Evolutionary conservation across 2,113 vertebrate genomes (phyloP), one percentile per base, ranked within the genome.

Genomic region (Cottus gobio): DNA sequence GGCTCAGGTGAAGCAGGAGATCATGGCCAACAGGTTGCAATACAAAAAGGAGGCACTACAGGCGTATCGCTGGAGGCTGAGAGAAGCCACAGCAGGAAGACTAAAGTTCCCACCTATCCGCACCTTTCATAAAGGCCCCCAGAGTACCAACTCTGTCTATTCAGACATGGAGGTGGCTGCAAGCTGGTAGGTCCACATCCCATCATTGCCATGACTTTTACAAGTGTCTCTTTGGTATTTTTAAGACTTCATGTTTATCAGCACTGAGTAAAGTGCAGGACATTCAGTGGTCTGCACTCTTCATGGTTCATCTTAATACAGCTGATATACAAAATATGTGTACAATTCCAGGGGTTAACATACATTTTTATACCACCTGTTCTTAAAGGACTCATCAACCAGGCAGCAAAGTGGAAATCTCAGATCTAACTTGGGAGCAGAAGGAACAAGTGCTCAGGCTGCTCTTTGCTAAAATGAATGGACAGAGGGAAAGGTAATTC

Each of bases 401-500:
- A 54, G 87, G 82, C 57, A 86, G 88, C 82, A 93, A 95, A 74
- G 92, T 96, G 42, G 93, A 92, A 91, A 94, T 98, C 81, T 91
- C 93, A 65, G 95, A 97, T 57, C 87, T 98, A 67, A 97, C 95
- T 30, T 97, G 96, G 97, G 96, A 97, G 75, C 95, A 98, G 91
- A 98, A 96, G 89, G 96, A 99, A 72, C 91, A 83, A 85, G 96
- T 99, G 34, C 95, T 97, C 65, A 68, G 89, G 63, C 90, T 97
- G 70, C 93, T 97, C 75, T 99, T 98, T 93, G 95, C 96, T 70
- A 96, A 96, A 94, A 98, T 96, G 95, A 99, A 97, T 75, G 88
- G 92, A 74, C 84, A 89, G 56, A 91, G 77, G 82, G 70, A 79
- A 68, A 92, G 95, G 96, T 97, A 92, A 80, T 80, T 5, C 48